phyloP scores from a whole-genome alignment of 2,888 invertebrate species.

The Drosophila peninsularis region DNA sequence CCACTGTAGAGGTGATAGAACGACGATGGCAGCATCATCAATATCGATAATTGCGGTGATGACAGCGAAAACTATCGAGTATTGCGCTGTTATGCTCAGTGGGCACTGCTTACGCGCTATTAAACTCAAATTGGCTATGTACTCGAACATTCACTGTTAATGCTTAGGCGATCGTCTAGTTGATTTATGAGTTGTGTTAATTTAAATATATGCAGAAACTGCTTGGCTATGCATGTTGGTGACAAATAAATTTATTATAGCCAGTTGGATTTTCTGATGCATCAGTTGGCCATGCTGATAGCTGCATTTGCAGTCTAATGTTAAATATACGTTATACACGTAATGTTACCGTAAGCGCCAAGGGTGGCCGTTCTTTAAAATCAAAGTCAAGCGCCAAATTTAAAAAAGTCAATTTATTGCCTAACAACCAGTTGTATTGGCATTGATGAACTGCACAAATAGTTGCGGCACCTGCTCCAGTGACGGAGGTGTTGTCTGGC shows the following conservation, averaged over 20 bases:
- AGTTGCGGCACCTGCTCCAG: conserved; percentile 89
- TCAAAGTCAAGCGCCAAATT: not conserved
- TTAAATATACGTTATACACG: not conserved
- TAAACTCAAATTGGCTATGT: conserved; percentile 1
- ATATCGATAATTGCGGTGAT: conserved; percentile 27
- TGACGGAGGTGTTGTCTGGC: conserved; percentile 87
- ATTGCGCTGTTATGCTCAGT: conserved; percentile 13
- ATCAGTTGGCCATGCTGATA: not conserved
- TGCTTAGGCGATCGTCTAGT: not conserved
- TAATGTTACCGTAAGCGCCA: not conserved
- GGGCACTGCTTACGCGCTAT: not conserved
- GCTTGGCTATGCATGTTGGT: not conserved
- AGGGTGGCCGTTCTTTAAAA: not conserved
- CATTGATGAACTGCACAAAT: conserved; percentile 95
- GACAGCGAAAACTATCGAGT: conserved; percentile 19
- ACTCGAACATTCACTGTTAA: not conserved
- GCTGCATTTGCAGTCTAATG: not conserved
- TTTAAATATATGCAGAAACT: too few relatives aligned
- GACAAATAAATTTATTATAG: not conserved
- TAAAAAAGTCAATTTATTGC: not conserved
- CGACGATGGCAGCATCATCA: conserved; percentile 7
- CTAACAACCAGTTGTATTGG: conserved; percentile 85
- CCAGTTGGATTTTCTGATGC: not conserved
- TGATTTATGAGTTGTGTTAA: too few relatives aligned
- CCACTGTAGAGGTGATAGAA: conserved; percentile 18